Conservation (phyloP, 1,140 invertebrate species). For the Drosophila pectinifera region DNA sequence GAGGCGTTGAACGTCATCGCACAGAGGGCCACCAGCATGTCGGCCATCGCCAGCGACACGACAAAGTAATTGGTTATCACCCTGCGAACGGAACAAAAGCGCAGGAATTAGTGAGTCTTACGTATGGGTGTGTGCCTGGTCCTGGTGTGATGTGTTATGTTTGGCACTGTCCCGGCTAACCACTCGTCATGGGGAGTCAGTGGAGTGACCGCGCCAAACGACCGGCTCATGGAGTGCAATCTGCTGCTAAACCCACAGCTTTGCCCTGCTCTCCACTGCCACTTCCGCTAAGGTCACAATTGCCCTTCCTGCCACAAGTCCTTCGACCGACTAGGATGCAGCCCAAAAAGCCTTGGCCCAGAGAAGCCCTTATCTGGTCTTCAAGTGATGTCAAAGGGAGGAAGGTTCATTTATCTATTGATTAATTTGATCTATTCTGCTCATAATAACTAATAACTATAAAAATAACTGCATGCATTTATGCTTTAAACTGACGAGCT, state of each 20-base stretch:
- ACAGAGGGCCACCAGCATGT: conserved; percentile 95
- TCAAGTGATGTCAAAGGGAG: not conserved
- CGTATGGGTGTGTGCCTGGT: not conserved
- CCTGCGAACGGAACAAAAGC: conserved; percentile 81
- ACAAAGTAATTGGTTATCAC: conserved; percentile 98
- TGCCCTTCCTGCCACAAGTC: conserved; percentile 67
- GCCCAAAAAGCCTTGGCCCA: conserved; percentile 9
- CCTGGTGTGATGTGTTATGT: not conserved
- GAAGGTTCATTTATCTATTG: too few relatives aligned
- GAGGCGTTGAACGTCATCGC: conserved; percentile 98
- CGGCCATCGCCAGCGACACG: conserved; percentile 95
- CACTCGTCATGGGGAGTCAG: conserved; percentile 1
- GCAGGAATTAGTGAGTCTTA: conserved; percentile 11
- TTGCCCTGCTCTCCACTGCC: conserved; percentile 44
- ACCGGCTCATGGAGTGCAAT: conserved; percentile 1
- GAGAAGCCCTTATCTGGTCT: not conserved
- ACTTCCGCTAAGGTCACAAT: conserved; percentile 57
- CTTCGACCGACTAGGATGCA: conserved; percentile 51
- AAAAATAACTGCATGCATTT: too few relatives aligned
- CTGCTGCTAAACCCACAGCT: conserved; percentile 12
- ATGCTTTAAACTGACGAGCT: not conserved
- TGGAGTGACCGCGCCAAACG: not conserved
- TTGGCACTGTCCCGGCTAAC: conserved; percentile 8
- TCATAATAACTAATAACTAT: too few relatives aligned
- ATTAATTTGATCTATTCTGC: too few relatives aligned